Evolutionary conservation across 2,797 vertebrate genomes (phyloP), one percentile per base, ranked within the genome.

Genomic region (Lagocephalus sceleratus): DNA sequence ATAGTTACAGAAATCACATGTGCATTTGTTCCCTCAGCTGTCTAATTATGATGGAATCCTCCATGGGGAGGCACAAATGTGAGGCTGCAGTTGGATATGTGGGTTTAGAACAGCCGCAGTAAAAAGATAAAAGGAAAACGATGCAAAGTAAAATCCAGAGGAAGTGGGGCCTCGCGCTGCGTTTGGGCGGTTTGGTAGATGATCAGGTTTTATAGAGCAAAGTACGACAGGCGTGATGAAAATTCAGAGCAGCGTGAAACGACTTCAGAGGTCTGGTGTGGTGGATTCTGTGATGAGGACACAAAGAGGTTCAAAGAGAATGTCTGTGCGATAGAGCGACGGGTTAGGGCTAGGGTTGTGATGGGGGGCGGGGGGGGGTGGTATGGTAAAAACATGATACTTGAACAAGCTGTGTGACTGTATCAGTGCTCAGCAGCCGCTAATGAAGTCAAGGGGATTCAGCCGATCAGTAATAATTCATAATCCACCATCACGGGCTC

Each of bases 291-390:
- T 60, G 57, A 75, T 66, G 67, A 71, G 54, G 60, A 41, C 32
- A 47, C 32, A 52, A 32, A 59, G 32, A 46, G 50, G 61, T 75
- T 66, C 17, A 64, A 70, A 68, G 48, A 58, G 53, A 0, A 35
- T 75, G 67, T 78, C 77, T 61, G 74, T 21, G 6, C 35, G 74
- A 81, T 46, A 8, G 69, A 57, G 70, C 73, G 71, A 29, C 58
- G 45, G 64, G 54, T 35, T n/a, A n/a, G n/a, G n/a, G n/a, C n/a
- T n/a, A n/a, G 40, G 71, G 29, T 51, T n/a, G 9, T 54, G 60
- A 52, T 23, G 19, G 29, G 20, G 43, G 35, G 20, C 16, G 3
- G 60, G 20, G 9, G 20, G 41, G 29, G 45, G 45, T 2, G 3
- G 17, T 26, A 47, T 49, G 23, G 40, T 17, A 54, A 6, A 41